Base-by-base conservation (phyloP, 2,113 vertebrate species). In the Scopus umbretta region DNA sequence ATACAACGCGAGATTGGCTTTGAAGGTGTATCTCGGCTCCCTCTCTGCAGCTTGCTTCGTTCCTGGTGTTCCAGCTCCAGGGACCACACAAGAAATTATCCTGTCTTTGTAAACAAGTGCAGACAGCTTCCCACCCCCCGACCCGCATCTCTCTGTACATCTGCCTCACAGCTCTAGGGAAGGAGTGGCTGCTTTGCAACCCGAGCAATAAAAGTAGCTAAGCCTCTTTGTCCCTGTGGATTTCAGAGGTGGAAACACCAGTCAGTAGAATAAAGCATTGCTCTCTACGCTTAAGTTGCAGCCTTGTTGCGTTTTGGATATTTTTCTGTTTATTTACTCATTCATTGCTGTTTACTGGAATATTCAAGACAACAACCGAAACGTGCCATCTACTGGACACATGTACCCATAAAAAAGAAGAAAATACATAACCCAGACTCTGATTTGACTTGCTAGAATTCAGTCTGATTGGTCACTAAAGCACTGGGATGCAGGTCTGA, bases 311-410 rank as follows among this genome's bases (percentile, higher is more conserved):
- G 27, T 47, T 80, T 18, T 4, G 8, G 47, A 1, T 59, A 5
- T 19, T 87, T 52, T 80, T 45, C 47, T 38, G 4, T n/a, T 66
- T 14, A 30, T 47, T 42, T 18, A 32, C 16, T n/a, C 40, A 17
- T 52, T 78, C 65, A 21, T 49, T 43, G 36, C 59, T 43, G 8
- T 21, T 59, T 38, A 50, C 0, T 3, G 42, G 43, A 72, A 16
- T 27, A 45, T 26, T 26, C 27, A 75, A 43, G 10, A 18, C 43
- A 47, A 14, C n/a, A 55, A 90, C 72, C 88, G 80, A 68, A 73
- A 94, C 23, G 22, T 88, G 94, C 94, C 96, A 78, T 65, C 95
- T 88, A 11, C 92, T 92, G 90, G 95, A 47, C 72, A 74, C 16
- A 30, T 0, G 0, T 8, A 10, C 11, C 43, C 4, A 6, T 34